Evolutionary conservation across 2,113 vertebrate genomes (phyloP), one percentile per base, ranked within the genome.

Genomic region (Myotis davidii): DNA sequence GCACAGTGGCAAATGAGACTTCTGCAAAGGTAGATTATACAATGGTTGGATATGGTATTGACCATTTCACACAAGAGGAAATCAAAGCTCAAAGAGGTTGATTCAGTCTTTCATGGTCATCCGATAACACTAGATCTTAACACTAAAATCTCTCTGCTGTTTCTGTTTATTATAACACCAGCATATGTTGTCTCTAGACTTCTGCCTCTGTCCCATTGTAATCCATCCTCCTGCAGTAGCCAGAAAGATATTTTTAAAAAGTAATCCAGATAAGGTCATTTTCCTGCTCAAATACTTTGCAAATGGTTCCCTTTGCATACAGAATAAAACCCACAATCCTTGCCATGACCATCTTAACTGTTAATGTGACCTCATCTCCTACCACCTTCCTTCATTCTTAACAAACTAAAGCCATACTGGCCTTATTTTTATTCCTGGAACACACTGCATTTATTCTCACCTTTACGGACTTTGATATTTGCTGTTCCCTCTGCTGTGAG

Each of bases 81-180:
- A 88, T n/a, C 9, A 69, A 69, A 92, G 21, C 52, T 74, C 65
- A 73, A 23, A 54, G 85, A 45, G n/a, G 70, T 90, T 93, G 86
- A 81, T 76, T 94, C 37, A n/a, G 21, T 67, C 8, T 61, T 72
- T 64, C 32, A n/a, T 67, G 39, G 86, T 95, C 21, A 73, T 18
- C 52, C 39, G 14, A 50, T 37, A 6, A 59, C 92, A 34, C 29
- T 61, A 79, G 27, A 37, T 77, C 65, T 76, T 94, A 29, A 73
- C 32, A 77, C 48, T 18, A 39, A 54, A 9, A 69, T 78, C 14
- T 27, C 1, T 59, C 37, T 92, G 45, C 52, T 82, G 14, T 54
- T 84, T 89, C 39, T 88, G 11, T 76, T 88, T 21, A 9, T 25
- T 65, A 1, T 45, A 59, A 27, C 10, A 50, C 14, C 6, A 23